Evolutionary conservation across 2,797 vertebrate species (phyloP).

Genomic region (Diglossa cyanea): DNA sequence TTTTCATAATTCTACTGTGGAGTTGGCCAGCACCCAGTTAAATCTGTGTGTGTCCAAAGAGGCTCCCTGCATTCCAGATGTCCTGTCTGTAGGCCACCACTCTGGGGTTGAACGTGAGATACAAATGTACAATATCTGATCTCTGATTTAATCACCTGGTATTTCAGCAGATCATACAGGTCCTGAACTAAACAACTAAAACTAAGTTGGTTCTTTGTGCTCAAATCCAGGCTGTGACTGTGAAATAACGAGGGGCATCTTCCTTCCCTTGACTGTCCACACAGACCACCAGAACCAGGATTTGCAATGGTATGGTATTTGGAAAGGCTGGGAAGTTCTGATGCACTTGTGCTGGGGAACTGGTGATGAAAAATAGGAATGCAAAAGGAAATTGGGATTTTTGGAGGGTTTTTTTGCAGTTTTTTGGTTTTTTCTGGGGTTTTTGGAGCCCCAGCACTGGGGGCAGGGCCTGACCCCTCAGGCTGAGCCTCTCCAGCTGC

Average conservation of each 20-base stretch:
- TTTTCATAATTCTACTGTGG: background rate
- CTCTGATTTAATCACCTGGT: background rate
- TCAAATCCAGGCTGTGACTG: background rate
- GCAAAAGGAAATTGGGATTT: background rate
- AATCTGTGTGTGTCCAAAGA: background rate
- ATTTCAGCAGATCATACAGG: background rate
- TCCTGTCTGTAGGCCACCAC: background rate
- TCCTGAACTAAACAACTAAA: background rate
- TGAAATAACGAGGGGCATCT: background rate
- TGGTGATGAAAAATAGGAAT: background rate
- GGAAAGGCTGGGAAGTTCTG: background rate
- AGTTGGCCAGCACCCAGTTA: background rate
- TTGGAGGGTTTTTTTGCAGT: accelerated
- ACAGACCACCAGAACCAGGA: background rate
- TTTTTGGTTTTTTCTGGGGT: background rate
- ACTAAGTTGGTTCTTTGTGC: background rate
- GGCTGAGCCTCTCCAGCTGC: background rate
- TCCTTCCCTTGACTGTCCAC: background rate
- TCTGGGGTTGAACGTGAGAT: background rate
- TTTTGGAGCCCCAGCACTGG: background rate
- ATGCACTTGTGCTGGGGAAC: background rate
- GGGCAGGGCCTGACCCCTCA: background rate
- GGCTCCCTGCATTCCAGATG: background rate
- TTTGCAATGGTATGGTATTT: background rate
- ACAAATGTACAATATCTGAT: background rate